A percentile compares a stretch with the other conserved stretches of the same genome.
phyloP scores from a whole-genome alignment of 2,888 invertebrate species.

The Halocaridina rubra region DNA sequence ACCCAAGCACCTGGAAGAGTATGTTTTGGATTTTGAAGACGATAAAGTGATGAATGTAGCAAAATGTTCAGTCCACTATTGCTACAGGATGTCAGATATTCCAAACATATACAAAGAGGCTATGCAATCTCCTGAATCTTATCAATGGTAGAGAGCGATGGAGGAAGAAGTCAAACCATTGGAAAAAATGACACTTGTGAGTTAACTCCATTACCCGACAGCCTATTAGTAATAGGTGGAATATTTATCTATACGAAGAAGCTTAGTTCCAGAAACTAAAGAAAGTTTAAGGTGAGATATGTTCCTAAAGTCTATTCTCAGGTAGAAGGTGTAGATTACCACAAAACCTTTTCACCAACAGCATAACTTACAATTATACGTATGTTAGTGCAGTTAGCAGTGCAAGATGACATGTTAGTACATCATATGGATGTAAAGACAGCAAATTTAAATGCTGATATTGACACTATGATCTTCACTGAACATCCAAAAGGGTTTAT shows the following conservation, averaged over 20 bases:
- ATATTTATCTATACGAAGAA: too few relatives aligned
- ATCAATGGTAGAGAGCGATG: too few relatives aligned
- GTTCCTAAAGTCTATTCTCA: neutral
- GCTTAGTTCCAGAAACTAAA: neutral
- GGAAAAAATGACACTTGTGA: neutral
- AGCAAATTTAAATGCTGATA: neutral
- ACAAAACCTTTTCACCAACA: neutral
- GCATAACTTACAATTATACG: too few relatives aligned
- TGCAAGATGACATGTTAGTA: neutral
- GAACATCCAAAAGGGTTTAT: neutral
- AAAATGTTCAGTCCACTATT: neutral
- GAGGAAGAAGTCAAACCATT: neutral
- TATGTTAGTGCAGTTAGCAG: neutral
- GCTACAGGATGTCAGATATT: neutral
- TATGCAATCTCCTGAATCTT: neutral
- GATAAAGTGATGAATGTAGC: neutral
- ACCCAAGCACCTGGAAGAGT: neutral
- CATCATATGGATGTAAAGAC: neutral
- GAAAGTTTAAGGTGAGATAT: neutral
- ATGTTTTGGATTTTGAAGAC: neutral
- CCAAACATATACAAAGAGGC: neutral
- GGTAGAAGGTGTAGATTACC: neutral
- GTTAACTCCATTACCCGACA: neutral
- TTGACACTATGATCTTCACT: neutral
- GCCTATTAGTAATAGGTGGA: too few relatives aligned